Evolutionary conservation across 2,797 vertebrate genomes (phyloP), one percentile per base, ranked within the genome.

Genomic region (Arctocebus calabarensis): DNA sequence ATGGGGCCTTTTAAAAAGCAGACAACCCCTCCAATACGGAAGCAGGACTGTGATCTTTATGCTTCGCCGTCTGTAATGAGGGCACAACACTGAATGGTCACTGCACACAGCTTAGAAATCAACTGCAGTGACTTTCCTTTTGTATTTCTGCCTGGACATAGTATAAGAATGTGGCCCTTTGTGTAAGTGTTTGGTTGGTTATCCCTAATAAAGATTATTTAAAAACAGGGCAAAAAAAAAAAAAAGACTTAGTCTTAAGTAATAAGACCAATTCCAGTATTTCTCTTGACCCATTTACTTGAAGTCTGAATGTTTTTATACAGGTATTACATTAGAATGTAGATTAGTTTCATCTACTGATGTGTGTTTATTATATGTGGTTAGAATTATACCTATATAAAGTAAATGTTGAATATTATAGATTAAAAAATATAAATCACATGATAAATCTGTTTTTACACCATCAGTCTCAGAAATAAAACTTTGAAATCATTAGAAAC

Each of bases 21-120:
- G 61, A 70, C 79, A 94, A 59, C 87, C 81, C 93, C 97, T 74
- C 91, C 90, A 97, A 22, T 97, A 94, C 97, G 55, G 79, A 97
- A 81, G 59, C 81, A 94, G 34, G 62, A 75, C 59, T 66, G 83
- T 93, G 84, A 91, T 91, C 96, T 97, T 97, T 97, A 96, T 96
- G 93, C 97, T 95, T 96, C 96, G 88, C 25, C 84, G 14, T 45
- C 52, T 93, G 93, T 95, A 96, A 97, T 48, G 77, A 98, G 96
- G 34, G 59, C 87, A 97, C 19, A 6, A 1, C 78, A 73, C 1
- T 93, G 59, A 84, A 59, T 17, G 90, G 14, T 93, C 70, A 78
- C 34, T 94, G 91, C 55, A 95, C 1, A 4, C 52, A 81, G 52
- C 78, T 81, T 85, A 87, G 71, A 94, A 97, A 96, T 32, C 91